phyloP scores from a whole-genome alignment of 2,113 vertebrate species.

The Terrapene triunguis region DNA sequence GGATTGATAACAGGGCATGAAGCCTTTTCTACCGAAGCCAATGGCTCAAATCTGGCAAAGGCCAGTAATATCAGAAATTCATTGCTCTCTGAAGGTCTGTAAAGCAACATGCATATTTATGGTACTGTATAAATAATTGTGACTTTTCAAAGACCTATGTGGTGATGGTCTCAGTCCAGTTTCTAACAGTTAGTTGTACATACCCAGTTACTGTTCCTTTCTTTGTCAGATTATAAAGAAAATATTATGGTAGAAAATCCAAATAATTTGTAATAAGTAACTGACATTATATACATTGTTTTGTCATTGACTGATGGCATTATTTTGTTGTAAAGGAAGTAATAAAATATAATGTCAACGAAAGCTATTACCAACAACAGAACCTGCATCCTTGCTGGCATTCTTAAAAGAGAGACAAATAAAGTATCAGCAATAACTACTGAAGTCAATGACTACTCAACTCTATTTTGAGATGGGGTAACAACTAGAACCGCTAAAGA shows the following conservation, averaged over 20 bases:
- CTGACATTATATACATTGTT: not conserved
- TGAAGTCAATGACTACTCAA: not conserved
- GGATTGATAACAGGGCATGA: not conserved
- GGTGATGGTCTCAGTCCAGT: not conserved
- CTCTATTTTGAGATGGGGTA: not conserved
- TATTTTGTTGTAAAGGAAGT: not conserved
- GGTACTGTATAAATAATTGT: not conserved
- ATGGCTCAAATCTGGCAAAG: not conserved
- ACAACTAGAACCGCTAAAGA: not conserved
- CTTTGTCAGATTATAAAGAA: not conserved
- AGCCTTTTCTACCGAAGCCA: not conserved
- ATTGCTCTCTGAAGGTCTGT: not conserved
- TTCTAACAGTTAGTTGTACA: not conserved
- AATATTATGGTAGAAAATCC: not conserved
- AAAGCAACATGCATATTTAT: not conserved
- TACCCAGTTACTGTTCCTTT: not conserved
- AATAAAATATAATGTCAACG: not conserved
- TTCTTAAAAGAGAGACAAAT: not conserved
- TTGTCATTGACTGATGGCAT: not conserved
- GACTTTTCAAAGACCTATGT: not conserved
- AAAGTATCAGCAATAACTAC: not conserved
- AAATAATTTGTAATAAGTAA: not conserved
- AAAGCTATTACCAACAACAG: not conserved
- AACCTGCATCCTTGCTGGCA: not conserved
- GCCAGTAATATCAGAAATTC: not conserved